A percentile compares a stretch with the other conserved stretches of the same genome.
phyloP scores from a whole-genome alignment of 2,888 invertebrate species.

The Chesias legatella region DNA sequence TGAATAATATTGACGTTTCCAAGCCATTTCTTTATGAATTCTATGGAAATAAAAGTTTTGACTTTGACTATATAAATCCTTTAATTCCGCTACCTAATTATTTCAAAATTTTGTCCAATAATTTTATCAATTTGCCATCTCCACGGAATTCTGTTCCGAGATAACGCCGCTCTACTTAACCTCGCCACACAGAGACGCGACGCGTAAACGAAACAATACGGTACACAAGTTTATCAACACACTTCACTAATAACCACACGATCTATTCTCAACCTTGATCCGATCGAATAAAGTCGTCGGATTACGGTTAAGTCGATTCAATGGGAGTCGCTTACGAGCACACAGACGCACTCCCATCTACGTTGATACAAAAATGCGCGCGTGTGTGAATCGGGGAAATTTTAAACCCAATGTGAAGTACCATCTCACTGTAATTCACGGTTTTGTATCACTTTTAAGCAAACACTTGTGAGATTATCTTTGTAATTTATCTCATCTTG shows the following conservation, averaged over 20 bases:
- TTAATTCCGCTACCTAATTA: too few relatives aligned
- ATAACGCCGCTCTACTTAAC: conserved; percentile 80
- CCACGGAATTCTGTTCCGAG: conserved; percentile 74
- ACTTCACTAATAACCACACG: conserved; percentile 31
- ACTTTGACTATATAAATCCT: too few relatives aligned
- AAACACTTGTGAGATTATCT: conserved; percentile 60
- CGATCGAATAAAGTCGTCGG: conserved; percentile 34
- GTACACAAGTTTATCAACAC: conserved; percentile 65
- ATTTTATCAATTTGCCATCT: conserved; percentile 54
- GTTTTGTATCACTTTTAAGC: conserved; percentile 69
- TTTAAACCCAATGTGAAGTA: conserved; percentile 58
- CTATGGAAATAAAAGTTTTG: too few relatives aligned
- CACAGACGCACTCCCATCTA: conserved; percentile 48
- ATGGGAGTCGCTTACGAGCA: conserved; percentile 54
- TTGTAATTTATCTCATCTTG: conserved; percentile 53
- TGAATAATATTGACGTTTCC: too few relatives aligned
- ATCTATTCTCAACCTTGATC: conserved; percentile 38
- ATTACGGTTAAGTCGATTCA: conserved; percentile 32
- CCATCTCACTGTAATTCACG: conserved; percentile 63
- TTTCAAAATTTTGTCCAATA: not conserved
- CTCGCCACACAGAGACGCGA: conserved; percentile 76
- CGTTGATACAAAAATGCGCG: conserved; percentile 52
- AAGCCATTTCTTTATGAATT: too few relatives aligned
- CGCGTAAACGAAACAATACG: conserved; percentile 80
- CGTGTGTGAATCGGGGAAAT: conserved; percentile 77